These are phyloP conservation scores for Microdon myrmicae DNA, from an alignment of 2,888 invertebrate species.

Conservation along the genomic window DNA sequence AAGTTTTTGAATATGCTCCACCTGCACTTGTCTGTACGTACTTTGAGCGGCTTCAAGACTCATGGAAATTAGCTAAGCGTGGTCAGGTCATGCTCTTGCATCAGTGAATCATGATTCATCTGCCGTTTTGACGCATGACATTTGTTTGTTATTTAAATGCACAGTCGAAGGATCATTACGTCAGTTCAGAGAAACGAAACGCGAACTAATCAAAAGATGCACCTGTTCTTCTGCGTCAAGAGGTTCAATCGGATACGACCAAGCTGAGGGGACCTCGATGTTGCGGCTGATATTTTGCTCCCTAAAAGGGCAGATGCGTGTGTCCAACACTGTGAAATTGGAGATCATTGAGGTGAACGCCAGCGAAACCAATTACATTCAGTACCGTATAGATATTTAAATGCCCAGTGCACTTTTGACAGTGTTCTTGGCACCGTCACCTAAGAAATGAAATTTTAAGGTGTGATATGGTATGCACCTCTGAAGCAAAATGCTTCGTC, in stretches of 20 bases:
- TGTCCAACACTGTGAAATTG: constrained; percentile 18
- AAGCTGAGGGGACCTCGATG: constrained; percentile 22
- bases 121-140: constrained; percentile 9
- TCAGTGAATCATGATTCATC: constrained; percentile 42
- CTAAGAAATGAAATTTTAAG: too few species aligned
- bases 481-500: constrained; percentile 8
- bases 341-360: constrained; percentile 42
- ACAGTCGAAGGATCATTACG: too few species aligned
- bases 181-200: constrained; percentile 1
- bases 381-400: background rate
- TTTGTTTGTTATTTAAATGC: too few species aligned
- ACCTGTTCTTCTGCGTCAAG: constrained; percentile 38
- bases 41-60: too few species aligned
- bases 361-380: constrained; percentile 20
- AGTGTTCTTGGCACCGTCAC: too few species aligned
- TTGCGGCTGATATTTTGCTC: constrained; percentile 34
- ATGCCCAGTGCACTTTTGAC: background rate
- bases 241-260: constrained; percentile 14
- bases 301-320: constrained; percentile 42
- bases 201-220: constrained; percentile 9
- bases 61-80: too few species aligned
- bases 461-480: constrained; percentile 27
- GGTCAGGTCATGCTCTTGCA: too few species aligned
- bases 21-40: too few species aligned
- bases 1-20: too few species aligned